Conservation (phyloP, 1,140 invertebrate species). For the Ephestia elutella region DNA sequence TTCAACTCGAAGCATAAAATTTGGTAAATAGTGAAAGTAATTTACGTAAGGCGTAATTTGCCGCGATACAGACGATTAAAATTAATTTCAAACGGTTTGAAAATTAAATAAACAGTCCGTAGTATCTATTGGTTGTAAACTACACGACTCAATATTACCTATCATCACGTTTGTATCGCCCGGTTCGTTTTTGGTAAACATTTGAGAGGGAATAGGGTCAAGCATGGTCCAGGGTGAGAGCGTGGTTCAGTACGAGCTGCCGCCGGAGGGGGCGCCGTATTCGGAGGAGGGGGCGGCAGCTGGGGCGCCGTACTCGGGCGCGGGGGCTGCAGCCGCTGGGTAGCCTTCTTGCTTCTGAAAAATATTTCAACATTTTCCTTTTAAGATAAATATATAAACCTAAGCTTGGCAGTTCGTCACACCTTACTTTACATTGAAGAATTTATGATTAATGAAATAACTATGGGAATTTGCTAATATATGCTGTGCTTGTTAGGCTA, state of each 20-base stretch:
- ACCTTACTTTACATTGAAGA: no score
- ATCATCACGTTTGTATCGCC: background rate
- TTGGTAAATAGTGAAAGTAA: conserved; percentile 3
- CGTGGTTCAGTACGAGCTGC: conserved; percentile 30
- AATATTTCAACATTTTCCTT: conserved; percentile 12
- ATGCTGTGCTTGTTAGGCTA: no score
- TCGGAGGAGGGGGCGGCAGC: conserved; percentile 64
- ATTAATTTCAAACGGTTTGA: background rate
- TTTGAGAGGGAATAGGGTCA: conserved; percentile 17
- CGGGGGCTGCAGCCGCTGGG: conserved; percentile 47
- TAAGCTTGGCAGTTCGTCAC: no score
- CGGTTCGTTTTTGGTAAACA: conserved; percentile 14
- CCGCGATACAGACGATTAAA: background rate
- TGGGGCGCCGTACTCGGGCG: conserved; percentile 64
- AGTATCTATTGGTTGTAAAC: background rate
- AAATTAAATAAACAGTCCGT: background rate
- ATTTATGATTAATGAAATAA: no score
- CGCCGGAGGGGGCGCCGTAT: conserved; percentile 62
- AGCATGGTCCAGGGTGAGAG: conserved; percentile 16
- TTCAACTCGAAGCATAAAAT: background rate
- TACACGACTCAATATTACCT: background rate
- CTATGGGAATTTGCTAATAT: no score
- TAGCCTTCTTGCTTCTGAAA: conserved; percentile 73
- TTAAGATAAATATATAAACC: background rate
- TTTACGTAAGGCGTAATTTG: background rate